These are phyloP conservation scores for Lerista edwardsae DNA, from an alignment of 2,797 vertebrate species.

Conservation along the genomic window DNA sequence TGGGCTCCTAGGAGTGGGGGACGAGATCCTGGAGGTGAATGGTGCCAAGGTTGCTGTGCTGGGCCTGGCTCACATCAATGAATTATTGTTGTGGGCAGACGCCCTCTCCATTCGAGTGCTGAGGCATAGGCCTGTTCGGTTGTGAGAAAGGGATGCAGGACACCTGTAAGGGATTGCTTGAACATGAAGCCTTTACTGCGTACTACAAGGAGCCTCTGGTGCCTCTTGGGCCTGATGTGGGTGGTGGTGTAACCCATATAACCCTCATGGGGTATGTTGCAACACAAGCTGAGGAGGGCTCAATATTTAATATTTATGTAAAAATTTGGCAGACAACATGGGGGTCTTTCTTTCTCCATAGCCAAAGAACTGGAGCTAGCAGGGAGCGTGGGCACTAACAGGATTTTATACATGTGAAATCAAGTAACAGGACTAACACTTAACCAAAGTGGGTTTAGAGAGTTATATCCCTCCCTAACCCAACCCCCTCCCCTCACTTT, in stretches of 20 bases:
- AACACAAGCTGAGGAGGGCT: background rate
- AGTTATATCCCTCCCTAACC: background rate
- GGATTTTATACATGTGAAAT: background rate
- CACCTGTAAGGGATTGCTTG: background rate
- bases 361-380: background rate
- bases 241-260: background rate
- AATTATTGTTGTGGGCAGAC: constrained; percentile 84
- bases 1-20: constrained; percentile 88
- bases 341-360: background rate
- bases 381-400: background rate
- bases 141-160: constrained; percentile 65
- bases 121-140: constrained; percentile 81
- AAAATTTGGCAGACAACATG: background rate
- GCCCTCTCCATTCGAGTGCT: constrained; percentile 86
- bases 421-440: background rate
- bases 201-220: background rate
- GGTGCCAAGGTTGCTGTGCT: constrained; percentile 87
- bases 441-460: background rate
- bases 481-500: background rate
- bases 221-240: background rate
- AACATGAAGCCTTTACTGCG: background rate
- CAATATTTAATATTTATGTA: constrained; percentile 30
- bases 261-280: background rate
- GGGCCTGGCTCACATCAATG: constrained; percentile 82
- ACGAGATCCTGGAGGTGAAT: constrained; percentile 94